Conservation (phyloP, 2,888 invertebrate species). For the Melanostoma mellinum region DNA sequence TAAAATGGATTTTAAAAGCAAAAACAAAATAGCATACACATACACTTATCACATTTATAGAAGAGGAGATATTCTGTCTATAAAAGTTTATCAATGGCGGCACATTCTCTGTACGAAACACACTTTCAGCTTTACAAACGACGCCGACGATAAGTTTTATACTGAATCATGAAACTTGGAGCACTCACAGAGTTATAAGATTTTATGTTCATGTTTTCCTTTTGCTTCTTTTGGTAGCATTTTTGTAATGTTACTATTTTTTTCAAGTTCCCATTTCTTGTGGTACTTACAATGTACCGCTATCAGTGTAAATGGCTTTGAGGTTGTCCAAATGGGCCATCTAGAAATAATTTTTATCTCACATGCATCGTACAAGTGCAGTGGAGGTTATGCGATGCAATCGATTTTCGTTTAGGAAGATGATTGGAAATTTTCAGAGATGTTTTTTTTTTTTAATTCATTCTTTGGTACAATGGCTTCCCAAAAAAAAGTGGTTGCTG, state of each 20-base stretch:
- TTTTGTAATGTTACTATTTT: conserved; percentile 1
- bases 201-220: conserved; percentile 1
- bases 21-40: neutral
- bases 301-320: conserved; percentile 33
- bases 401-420: neutral
- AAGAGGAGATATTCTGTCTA: conserved; percentile 27
- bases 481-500: too few relatives aligned
- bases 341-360: conserved; percentile 24
- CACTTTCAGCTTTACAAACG: conserved; percentile 22
- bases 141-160: conserved; percentile 22
- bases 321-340: conserved; percentile 41
- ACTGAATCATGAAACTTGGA: conserved; percentile 23
- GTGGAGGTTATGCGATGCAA: neutral
- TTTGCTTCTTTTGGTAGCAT: neutral
- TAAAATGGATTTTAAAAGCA: conserved; percentile 37
- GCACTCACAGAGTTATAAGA: conserved; percentile 11
- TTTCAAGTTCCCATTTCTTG: neutral
- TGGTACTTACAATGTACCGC: neutral
- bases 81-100: conserved; percentile 26
- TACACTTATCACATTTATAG: conserved; percentile 14
- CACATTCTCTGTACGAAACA: conserved; percentile 18
- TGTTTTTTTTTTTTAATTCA: too few relatives aligned
- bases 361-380: conserved; percentile 11
- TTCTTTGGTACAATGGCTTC: too few relatives aligned
- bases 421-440: too few relatives aligned